A percentile compares a stretch with the other conserved stretches of the same genome.
phyloP scores from a whole-genome alignment of 2,888 invertebrate species.

The Chromoteleia sp. region DNA sequence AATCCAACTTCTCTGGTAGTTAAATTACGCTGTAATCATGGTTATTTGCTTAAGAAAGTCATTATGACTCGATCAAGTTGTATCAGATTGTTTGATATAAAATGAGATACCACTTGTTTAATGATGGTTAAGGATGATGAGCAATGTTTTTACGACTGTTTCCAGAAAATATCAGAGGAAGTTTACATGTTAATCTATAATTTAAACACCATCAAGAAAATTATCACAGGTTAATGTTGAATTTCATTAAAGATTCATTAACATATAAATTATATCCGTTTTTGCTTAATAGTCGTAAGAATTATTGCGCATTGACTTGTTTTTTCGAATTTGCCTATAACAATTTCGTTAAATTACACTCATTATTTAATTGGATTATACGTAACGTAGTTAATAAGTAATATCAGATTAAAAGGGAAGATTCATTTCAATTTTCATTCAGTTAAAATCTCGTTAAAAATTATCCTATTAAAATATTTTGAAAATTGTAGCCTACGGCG shows the following conservation, averaged over 20 bases:
- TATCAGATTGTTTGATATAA: conserved; percentile 47
- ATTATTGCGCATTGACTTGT: conserved; percentile 6
- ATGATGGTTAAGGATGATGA: conserved; percentile 53
- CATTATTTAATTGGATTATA: conserved; percentile 21
- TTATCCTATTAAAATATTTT: conserved; percentile 37
- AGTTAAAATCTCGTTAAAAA: conserved; percentile 23
- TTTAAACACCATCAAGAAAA: conserved; percentile 42
- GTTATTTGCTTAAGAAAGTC: conserved; percentile 40
- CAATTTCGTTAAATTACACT: conserved; percentile 20
- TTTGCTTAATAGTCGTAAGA: conserved; percentile 13
- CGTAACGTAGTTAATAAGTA: conserved; percentile 5
- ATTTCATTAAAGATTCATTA: conserved; percentile 33
- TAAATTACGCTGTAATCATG: conserved; percentile 44
- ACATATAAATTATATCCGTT: conserved; percentile 29
- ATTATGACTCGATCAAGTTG: conserved; percentile 46
- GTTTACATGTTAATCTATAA: conserved; percentile 26
- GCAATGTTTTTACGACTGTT: conserved; percentile 37
- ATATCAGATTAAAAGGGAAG: conserved; percentile 16
- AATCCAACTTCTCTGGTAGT: conserved; percentile 32
- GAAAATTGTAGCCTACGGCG: conserved; percentile 48
- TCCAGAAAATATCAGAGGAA: conserved; percentile 19
- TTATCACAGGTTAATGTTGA: conserved; percentile 19
- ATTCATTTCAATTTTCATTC: conserved; percentile 49
- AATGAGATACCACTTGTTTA: conserved; percentile 51
- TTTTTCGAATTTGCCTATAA: neutral